Base-by-base conservation (phyloP, 92 coral and sea anemone species). In the Isaurus tuberculatus region DNA sequence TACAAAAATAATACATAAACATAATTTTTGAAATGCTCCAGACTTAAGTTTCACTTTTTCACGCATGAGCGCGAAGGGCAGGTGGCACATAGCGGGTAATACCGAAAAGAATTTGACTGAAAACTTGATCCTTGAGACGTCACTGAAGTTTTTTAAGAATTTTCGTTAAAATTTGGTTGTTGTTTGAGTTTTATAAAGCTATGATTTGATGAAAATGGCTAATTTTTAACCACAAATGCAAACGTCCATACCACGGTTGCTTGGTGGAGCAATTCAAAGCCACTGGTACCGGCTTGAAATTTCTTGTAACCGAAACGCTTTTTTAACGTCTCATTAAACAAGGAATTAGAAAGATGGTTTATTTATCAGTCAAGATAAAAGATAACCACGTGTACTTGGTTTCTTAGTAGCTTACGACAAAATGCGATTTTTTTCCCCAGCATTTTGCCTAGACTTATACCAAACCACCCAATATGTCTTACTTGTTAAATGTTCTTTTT, bases 251-350 rank as follows among this genome's bases (percentile, higher is more conserved):
- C 4, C 17, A 8, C 20, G 67, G 19, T 8, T 25, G 48, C 22
- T 77, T 77, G 43, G 23, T 58, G 44, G 25, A 77, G 34, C 55
- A 58, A 57, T 58, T 60, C 57, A 36, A 75, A 51, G 22, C 51
- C 1, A n/a, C 68, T 34, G 82, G 82, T 77, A 77, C 82, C 82
- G 23, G 82, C 34, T 77, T 42, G 29, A 63, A 25, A 8, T 11
- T 63, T 29, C 34, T 63, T 63, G 69, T 63, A 19, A 7, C 16
- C 29, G 36, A 29, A 63, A 63, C 22, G 63, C 5, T 57, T 63
- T 63, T 11, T 63, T 25, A 11, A 63, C 34, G 69, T 63, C 69
- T 63, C 69, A 63, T 63, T 63, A 26, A 28, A 63, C 33, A 63
- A 29, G 69, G 16, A 63, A 25, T 29, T 55, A 55, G 9, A 2